Conservation (phyloP, 64 coral and sea anemone species). For the Platygyra sinensis region DNA sequence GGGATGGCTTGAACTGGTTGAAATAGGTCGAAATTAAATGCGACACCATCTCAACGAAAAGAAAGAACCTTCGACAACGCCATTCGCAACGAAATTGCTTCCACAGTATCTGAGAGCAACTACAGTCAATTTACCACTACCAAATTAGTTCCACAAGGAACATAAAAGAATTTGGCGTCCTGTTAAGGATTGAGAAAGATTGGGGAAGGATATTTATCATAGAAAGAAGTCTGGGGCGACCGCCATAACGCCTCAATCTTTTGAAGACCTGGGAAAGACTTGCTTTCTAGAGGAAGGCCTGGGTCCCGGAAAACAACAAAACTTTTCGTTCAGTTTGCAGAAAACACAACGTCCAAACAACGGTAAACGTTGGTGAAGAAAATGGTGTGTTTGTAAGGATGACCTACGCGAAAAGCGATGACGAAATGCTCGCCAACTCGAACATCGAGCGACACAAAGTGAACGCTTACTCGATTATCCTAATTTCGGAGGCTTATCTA, state of each 20-base stretch:
- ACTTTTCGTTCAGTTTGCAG: conserved; percentile 44
- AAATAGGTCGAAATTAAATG: background rate
- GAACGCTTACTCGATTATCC: conserved; percentile 1
- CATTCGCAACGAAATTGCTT: background rate
- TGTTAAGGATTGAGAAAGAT: conserved; percentile 15
- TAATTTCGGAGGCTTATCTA: background rate
- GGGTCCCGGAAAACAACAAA: conserved; percentile 88
- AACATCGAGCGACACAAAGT: background rate
- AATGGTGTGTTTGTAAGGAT: conserved; percentile 11
- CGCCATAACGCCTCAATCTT: conserved; percentile 56
- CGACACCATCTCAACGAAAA: background rate
- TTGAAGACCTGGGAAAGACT: conserved; percentile 93
- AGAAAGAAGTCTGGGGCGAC: conserved; percentile 96
- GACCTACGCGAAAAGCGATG: background rate
- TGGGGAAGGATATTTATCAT: conserved; percentile 49
- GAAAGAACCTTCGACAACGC: background rate
- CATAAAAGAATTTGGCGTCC: background rate
- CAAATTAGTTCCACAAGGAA: background rate
- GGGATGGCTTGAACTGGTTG: background rate
- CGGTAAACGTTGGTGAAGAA: background rate
- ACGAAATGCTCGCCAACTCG: background rate
- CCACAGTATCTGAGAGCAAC: background rate
- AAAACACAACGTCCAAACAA: background rate
- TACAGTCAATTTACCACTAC: background rate
- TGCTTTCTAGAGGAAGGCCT: conserved; percentile 83